Evolutionary conservation across 2,113 vertebrate species (phyloP).

Genomic region (Seriola quinqueradiata): DNA sequence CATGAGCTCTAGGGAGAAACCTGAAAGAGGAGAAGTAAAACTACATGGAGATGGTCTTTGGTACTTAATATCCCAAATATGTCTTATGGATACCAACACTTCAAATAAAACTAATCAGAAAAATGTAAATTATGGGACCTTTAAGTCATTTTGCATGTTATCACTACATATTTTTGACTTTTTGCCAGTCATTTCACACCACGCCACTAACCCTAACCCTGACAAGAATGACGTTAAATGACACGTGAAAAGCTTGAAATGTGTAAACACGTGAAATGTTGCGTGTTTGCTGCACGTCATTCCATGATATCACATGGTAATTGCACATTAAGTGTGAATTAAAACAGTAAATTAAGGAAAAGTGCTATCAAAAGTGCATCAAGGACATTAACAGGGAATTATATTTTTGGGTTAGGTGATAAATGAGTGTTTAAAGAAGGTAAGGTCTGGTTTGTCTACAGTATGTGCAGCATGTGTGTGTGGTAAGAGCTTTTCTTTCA

Average conservation of each 20-base stretch:
- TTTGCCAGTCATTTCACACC: not conserved
- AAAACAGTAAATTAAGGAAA: not conserved
- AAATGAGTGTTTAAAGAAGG: constrained; percentile 43
- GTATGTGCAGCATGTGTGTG: constrained; percentile 33
- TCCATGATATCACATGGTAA: not conserved
- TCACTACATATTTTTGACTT: not conserved
- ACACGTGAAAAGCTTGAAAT: no score
- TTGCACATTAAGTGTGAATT: constrained; percentile 18
- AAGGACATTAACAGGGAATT: constrained; percentile 11
- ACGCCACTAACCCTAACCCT: not conserved
- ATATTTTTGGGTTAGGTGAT: constrained; percentile 26
- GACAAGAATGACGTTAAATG: not conserved
- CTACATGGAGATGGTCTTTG: no score
- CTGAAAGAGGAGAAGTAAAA: no score
- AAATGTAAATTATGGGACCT: no score
- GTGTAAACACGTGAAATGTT: no score
- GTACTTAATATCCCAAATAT: no score
- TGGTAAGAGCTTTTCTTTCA: constrained; percentile 47
- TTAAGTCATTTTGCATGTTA: not conserved
- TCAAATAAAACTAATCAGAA: no score
- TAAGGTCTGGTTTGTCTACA: constrained; percentile 20
- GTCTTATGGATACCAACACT: no score
- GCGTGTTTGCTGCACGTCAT: no score
- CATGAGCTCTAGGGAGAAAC: no score
- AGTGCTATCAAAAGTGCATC: not conserved